Evolutionary conservation across 2,113 vertebrate species (phyloP), one percentile per base, ranked within the genome.

Genomic region (Coreoperca whiteheadi): DNA sequence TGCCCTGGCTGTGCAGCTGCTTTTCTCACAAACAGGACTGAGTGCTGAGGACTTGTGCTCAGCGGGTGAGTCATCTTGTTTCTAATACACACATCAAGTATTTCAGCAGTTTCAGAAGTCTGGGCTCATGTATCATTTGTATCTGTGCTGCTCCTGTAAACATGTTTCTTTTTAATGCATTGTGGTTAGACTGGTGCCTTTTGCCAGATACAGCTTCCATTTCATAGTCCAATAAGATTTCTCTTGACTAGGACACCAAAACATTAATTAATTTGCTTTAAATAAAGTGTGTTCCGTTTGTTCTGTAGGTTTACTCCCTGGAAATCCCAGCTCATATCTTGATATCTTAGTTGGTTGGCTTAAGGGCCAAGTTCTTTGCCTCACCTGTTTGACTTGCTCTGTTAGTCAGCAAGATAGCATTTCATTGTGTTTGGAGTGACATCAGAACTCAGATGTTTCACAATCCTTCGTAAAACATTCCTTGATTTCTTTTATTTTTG

Each of bases 341-440:
- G 25, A 67, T 73, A 43, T 30, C 56, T 73, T 32, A 83, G 50
- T 53, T 69, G 59, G 34, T 65, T 87, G 39, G 25, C 56, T 39
- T 25, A 67, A 87, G 81, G 75, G 68, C 64, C 71, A 67, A 68
- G 74, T 87, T 77, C 67, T 92, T 68, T 90, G 90, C 88, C 91
- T 94, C 94, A 95, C 95, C 94, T 93, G 94, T 95, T 92, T 84
- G 74, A 95, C 94, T 92, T 89, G 95, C 87, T 94, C 72, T 87
- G 88, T 94, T 89, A 92, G 91, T 95, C 88, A 91, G 80, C 69
- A 23, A 3, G 75, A 59, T 69, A 89, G 68, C 30, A 79, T 77
- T 79, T 89, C 69, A 69, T 87, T 91, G 81, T 87, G 18, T 84
- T 83, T 54, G 72, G 20, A 28, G 23, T 70, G 70, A 75, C 81